A percentile compares a stretch with the other conserved stretches of the same genome.
Conservation (phyloP, 2,888 invertebrate species). For the Melinopterus prodromus region DNA sequence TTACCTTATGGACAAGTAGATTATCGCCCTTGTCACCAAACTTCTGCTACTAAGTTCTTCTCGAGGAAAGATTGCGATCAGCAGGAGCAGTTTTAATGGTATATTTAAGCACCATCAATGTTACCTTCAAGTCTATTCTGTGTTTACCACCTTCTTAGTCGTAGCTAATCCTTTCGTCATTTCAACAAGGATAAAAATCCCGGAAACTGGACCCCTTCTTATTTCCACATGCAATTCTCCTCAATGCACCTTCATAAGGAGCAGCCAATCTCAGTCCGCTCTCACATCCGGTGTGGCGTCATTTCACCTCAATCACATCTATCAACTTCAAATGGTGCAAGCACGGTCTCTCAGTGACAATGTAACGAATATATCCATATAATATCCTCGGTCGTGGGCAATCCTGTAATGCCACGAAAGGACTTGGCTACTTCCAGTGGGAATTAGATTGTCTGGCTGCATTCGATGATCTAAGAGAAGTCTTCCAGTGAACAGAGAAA, state of each 20-base stretch:
- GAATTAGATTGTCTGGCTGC: neutral
- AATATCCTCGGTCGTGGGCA: constrained; percentile 11
- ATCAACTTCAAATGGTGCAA: neutral
- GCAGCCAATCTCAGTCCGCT: constrained; percentile 16
- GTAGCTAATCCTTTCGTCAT: too few relatives aligned
- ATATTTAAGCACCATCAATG: too few relatives aligned
- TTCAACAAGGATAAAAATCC: too few relatives aligned
- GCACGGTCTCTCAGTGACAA: constrained; percentile 4
- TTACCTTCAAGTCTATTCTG: too few relatives aligned
- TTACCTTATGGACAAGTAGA: too few relatives aligned
- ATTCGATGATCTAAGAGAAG: neutral
- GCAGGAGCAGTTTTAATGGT: too few relatives aligned
- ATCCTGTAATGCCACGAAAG: neutral
- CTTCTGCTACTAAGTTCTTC: too few relatives aligned
- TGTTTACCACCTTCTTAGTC: too few relatives aligned
- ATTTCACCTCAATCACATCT: constrained; percentile 8
- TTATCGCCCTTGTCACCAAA: too few relatives aligned
- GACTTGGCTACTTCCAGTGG: neutral
- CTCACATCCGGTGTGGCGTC: constrained; percentile 9
- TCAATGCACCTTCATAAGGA: neutral
- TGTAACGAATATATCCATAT: constrained; percentile 22
- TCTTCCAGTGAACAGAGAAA: constrained; percentile 10
- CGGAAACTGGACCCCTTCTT: neutral
- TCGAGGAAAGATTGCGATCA: too few relatives aligned
- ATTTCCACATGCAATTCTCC: constrained; percentile 13